Percentiles rank a stretch among this genome's conserved stretches.
phyloP scores from a whole-genome alignment of 2,888 invertebrate genomes.

The Bellardia pandia region DNA sequence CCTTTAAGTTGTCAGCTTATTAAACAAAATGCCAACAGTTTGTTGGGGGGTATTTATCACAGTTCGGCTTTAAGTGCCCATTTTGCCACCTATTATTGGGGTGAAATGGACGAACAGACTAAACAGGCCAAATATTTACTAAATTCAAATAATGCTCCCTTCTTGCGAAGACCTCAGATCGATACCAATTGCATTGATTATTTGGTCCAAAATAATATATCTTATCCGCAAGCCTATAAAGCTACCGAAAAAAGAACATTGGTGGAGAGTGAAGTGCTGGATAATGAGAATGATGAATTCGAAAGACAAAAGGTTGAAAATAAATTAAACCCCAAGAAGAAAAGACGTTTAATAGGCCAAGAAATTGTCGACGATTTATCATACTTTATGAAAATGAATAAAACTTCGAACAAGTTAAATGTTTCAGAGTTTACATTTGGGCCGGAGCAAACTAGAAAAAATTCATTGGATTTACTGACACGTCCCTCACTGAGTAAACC shows the following conservation, averaged over 20 bases:
- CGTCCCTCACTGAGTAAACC: slow-evolving; percentile 59
- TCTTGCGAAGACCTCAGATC: slow-evolving; percentile 79
- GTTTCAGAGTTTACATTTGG: slow-evolving; percentile 65
- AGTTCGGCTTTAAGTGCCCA: slow-evolving; percentile 81
- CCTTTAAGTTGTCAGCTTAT: slow-evolving; percentile 82
- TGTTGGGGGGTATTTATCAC: slow-evolving; percentile 80
- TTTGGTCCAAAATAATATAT: slow-evolving; percentile 71
- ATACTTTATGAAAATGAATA: slow-evolving; percentile 71
- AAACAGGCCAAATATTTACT: slow-evolving; percentile 70
- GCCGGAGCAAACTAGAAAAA: background rate
- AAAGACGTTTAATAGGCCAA: slow-evolving; percentile 71
- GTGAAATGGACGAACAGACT: slow-evolving; percentile 70
- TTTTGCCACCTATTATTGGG: slow-evolving; percentile 80
- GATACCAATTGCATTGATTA: slow-evolving; percentile 72
- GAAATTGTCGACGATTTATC: slow-evolving; percentile 72
- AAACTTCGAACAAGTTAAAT: slow-evolving; percentile 54
- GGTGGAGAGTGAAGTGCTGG: slow-evolving; percentile 59
- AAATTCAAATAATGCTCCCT: slow-evolving; percentile 80
- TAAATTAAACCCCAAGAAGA: slow-evolving; percentile 74
- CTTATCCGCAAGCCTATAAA: slow-evolving; percentile 78
- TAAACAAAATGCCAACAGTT: slow-evolving; percentile 79
- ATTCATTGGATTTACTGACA: slow-evolving; percentile 64
- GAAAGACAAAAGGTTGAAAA: slow-evolving; percentile 63
- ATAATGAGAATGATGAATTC: slow-evolving; percentile 47
- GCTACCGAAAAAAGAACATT: slow-evolving; percentile 77